Evolutionary conservation across 2,888 invertebrate species (phyloP).

Genomic region (Antheraea assamensis): DNA sequence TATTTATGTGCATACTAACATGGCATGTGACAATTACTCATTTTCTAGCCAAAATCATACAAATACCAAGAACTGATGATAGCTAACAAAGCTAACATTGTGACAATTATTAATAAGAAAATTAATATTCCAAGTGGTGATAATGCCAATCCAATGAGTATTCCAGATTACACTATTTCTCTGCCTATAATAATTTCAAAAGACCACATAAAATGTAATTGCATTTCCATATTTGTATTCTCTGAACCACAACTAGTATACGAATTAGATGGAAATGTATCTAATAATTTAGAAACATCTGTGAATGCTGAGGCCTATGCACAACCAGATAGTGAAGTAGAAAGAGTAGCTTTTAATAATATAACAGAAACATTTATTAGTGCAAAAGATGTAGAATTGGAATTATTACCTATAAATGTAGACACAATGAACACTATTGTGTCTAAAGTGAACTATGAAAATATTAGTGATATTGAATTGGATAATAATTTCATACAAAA

Average conservation of each 20-base stretch:
- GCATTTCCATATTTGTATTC: slow-evolving; percentile 38
- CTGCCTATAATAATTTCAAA: slow-evolving; percentile 37
- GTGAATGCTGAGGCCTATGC: not conserved
- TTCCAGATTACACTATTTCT: slow-evolving; percentile 31
- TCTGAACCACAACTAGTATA: slow-evolving; percentile 32
- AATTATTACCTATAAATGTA: not conserved
- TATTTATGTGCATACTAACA: not conserved
- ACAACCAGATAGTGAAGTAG: not conserved
- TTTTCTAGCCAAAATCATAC: slow-evolving; percentile 62
- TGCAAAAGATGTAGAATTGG: not conserved
- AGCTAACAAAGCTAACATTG: slow-evolving; percentile 43
- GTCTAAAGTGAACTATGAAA: not conserved
- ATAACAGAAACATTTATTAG: not conserved
- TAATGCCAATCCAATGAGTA: not conserved
- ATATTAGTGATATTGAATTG: not conserved
- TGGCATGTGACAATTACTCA: slow-evolving; percentile 26
- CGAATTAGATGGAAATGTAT: slow-evolving; percentile 10
- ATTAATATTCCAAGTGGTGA: slow-evolving; percentile 17
- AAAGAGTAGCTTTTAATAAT: not conserved
- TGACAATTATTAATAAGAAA: slow-evolving; percentile 39
- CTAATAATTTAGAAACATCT: not conserved
- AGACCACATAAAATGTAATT: slow-evolving; percentile 30
- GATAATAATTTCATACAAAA: not conserved
- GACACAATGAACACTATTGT: not conserved
- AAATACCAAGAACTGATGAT: slow-evolving; percentile 60